These are phyloP conservation scores for Gouania willdenowi DNA, from an alignment of 2,797 vertebrate genomes.

Conservation along the genomic window DNA sequence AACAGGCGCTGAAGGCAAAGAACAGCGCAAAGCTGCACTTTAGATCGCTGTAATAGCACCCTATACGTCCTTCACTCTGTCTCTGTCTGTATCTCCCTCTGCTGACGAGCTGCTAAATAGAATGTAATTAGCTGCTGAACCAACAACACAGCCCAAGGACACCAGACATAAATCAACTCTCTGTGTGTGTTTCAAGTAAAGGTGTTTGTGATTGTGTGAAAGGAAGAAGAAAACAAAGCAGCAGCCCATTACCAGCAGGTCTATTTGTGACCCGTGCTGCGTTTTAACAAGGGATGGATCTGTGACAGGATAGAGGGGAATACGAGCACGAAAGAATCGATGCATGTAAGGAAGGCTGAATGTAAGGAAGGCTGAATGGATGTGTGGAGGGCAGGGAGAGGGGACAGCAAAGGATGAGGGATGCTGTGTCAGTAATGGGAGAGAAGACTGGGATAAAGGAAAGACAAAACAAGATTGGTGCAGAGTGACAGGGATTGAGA, in stretches of 20 bases:
- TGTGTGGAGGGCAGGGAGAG: slow-evolving; percentile 7
- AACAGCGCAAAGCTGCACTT: slow-evolving; percentile 1
- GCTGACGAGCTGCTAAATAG: slow-evolving; percentile 55
- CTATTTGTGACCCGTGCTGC: slow-evolving; percentile 30
- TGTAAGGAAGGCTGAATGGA: slow-evolving; percentile 21
- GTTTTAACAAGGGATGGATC: slow-evolving; percentile 42
- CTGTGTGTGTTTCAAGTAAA: slow-evolving; percentile 4
- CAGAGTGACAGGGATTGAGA: slow-evolving; percentile 11
- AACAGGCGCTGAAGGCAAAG: no score
- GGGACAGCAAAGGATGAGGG: slow-evolving; percentile 12
- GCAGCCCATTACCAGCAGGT: slow-evolving; percentile 15
- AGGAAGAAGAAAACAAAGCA: slow-evolving; percentile 22
- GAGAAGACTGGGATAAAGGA: slow-evolving; percentile 16
- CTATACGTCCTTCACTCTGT: background rate
- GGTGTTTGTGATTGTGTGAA: slow-evolving; percentile 13
- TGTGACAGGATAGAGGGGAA: slow-evolving; percentile 17
- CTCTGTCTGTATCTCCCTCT: slow-evolving; percentile 34
- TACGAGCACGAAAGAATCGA: slow-evolving; percentile 32
- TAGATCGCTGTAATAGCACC: slow-evolving; percentile 9
- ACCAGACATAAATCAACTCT: slow-evolving; percentile 52
- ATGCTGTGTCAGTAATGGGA: slow-evolving; percentile 43
- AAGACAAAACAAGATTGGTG: background rate
- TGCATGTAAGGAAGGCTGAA: slow-evolving; percentile 35
- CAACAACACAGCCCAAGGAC: slow-evolving; percentile 33
- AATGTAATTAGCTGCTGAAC: slow-evolving; percentile 57